These are phyloP conservation scores for Rhabdophis nuchalis DNA, from an alignment of 2,797 vertebrate genomes.

Conservation along the genomic window DNA sequence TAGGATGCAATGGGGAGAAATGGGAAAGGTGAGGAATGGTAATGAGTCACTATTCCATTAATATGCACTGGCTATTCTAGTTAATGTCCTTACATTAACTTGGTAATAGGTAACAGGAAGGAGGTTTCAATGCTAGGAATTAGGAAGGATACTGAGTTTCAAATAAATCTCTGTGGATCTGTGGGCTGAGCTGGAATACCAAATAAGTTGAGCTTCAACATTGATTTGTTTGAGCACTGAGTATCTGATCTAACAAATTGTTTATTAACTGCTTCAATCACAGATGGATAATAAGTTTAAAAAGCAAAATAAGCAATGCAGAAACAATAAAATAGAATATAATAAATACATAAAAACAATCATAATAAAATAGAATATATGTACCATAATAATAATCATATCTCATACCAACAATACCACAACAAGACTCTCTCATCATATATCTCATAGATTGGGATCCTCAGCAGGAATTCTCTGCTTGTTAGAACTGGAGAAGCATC, in stretches of 20 bases:
- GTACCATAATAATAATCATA: neutral
- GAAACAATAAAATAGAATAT: neutral
- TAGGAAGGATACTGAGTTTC: neutral
- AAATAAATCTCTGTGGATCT: neutral
- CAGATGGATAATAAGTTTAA: neutral
- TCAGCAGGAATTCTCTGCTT: neutral
- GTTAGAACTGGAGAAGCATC: neutral
- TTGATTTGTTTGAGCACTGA: neutral
- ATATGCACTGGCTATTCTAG: neutral
- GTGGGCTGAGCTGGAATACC: neutral
- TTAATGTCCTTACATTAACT: neutral
- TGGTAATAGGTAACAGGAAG: neutral
- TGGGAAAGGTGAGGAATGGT: neutral
- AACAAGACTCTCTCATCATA: neutral
- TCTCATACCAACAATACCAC: neutral
- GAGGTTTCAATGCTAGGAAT: neutral
- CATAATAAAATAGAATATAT: neutral
- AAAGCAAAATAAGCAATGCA: neutral
- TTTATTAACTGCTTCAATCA: neutral
- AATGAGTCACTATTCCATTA: neutral
- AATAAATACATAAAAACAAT: neutral
- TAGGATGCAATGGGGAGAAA: neutral
- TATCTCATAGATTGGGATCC: neutral
- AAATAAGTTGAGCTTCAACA: neutral
- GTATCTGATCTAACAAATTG: neutral